phyloP scores from a whole-genome alignment of 1,140 invertebrate genomes.

The Drosophila repletoides region DNA sequence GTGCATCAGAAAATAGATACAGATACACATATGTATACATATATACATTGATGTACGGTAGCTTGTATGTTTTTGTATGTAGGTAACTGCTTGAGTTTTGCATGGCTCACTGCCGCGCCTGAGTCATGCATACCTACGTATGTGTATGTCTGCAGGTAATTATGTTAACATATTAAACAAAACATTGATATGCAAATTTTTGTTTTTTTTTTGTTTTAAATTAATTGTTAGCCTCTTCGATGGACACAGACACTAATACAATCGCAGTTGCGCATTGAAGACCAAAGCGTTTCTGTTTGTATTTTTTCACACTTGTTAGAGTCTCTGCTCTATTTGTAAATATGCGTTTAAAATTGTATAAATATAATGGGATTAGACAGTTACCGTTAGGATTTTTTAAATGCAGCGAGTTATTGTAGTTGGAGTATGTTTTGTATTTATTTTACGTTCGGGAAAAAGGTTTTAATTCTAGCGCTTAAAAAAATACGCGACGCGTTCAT shows the following conservation, averaged over 20 bases:
- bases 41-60: too few relatives aligned
- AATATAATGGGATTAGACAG: neutral
- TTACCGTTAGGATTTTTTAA: neutral
- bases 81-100: neutral
- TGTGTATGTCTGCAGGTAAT: neutral
- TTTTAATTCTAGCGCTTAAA: neutral
- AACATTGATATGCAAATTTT: neutral
- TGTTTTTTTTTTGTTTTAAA: neutral
- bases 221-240: neutral
- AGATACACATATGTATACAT: neutral
- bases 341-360: neutral
- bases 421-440: neutral
- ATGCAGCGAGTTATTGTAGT: neutral
- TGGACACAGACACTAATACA: constrained; percentile 22
- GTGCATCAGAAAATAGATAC: neutral
- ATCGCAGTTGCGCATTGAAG: constrained; percentile 40
- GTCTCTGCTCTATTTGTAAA: constrained; percentile 4
- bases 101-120: constrained; percentile 1
- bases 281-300: neutral
- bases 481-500: constrained; percentile 29
- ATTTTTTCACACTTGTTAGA: constrained; percentile 15
- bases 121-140: constrained; percentile 41
- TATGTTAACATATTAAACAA: neutral
- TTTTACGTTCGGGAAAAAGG: neutral
- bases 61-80: neutral